Evolutionary conservation across 2,113 vertebrate genomes (phyloP).

Genomic region (Urocolius indicus): DNA sequence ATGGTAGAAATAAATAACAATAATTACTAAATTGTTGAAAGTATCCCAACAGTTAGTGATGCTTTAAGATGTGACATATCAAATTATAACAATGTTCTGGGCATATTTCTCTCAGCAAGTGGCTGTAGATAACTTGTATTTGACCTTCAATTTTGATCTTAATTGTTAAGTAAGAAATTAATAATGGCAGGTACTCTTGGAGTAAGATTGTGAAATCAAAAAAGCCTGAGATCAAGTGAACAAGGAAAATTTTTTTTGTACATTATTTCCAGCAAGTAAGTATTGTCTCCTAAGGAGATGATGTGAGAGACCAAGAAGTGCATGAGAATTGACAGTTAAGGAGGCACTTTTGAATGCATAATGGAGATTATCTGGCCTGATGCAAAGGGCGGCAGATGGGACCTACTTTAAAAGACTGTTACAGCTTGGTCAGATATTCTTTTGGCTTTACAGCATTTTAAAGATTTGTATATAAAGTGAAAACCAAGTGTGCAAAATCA

Average conservation of each 20-base stretch:
- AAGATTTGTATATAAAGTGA: neutral
- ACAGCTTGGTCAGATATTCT: neutral
- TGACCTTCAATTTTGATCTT: neutral
- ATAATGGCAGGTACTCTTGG: neutral
- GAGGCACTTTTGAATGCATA: neutral
- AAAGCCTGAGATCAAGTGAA: neutral
- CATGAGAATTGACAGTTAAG: slow-evolving; percentile 23
- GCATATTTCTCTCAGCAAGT: neutral
- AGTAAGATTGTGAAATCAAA: neutral
- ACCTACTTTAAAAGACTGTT: neutral
- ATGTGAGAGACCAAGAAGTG: neutral
- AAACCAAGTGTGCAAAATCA: neutral
- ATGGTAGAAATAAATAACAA: neutral
- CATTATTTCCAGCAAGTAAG: neutral
- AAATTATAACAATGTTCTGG: neutral
- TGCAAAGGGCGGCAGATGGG: neutral
- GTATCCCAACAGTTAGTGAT: neutral
- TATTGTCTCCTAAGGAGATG: slow-evolving; percentile 1
- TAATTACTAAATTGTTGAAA: neutral
- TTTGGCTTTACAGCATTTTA: neutral
- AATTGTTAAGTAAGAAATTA: neutral
- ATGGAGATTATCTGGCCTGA: slow-evolving; percentile 26
- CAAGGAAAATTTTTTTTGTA: neutral
- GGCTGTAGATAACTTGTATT: neutral
- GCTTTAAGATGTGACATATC: neutral